Conservation (phyloP, 1,140 invertebrate genomes). For the Scaptodrosophila lebanonensis region DNA sequence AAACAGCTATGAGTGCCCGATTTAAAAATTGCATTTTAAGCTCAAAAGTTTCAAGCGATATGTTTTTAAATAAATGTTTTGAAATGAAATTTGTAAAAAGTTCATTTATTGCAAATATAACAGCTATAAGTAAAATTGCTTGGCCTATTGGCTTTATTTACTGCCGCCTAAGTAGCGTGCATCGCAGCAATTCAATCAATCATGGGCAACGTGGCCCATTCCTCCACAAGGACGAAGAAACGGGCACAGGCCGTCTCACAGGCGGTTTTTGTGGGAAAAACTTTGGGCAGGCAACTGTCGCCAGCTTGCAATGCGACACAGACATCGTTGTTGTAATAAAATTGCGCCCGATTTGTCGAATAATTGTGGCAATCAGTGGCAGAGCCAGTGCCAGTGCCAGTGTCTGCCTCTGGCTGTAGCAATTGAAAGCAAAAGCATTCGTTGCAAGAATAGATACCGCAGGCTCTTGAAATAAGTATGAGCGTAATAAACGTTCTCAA, state of each 20-base stretch:
- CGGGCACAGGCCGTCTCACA: slow-evolving; percentile 9
- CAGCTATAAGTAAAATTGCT: too few species aligned
- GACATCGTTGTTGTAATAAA: slow-evolving; percentile 4
- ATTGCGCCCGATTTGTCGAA: neutral
- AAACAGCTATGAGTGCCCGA: too few species aligned
- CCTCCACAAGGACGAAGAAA: neutral
- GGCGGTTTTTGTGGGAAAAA: neutral
- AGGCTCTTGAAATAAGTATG: neutral
- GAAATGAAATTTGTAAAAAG: slow-evolving; percentile 1
- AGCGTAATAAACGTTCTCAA: too few species aligned
- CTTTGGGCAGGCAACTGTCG: slow-evolving; percentile 15
- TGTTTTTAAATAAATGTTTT: too few species aligned
- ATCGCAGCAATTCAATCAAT: neutral
- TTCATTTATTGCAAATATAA: too few species aligned
- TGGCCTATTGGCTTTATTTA: too few species aligned
- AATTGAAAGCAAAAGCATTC: slow-evolving; percentile 15
- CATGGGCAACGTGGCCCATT: neutral
- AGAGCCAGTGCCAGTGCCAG: too few species aligned
- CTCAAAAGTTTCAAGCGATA: too few species aligned
- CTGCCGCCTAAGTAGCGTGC: too few species aligned
- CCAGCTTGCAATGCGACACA: slow-evolving; percentile 3
- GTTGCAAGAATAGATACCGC: neutral
- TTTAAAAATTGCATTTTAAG: too few species aligned
- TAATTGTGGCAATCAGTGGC: slow-evolving; percentile 1
- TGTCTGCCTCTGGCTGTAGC: neutral